A percentile compares a stretch with the other conserved stretches of the same genome.
Evolutionary conservation across 1,140 invertebrate species (phyloP).

Genomic region (Drosophila nebulosa): DNA sequence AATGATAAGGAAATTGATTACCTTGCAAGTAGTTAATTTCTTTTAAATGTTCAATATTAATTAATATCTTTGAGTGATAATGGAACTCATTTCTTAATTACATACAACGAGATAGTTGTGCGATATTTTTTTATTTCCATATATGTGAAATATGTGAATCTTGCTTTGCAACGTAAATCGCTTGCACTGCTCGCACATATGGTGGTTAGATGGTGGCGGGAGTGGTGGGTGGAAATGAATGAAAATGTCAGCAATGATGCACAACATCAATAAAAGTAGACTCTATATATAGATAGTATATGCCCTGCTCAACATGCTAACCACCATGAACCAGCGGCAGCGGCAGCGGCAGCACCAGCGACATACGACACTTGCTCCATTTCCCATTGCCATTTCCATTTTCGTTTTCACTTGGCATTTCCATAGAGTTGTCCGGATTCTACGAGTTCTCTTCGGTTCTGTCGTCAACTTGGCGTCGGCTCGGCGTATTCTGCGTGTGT

Average conservation of each 20-base stretch:
- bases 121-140: too few relatives aligned
- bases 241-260: conserved; percentile 17
- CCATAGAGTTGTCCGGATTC: conserved; percentile 22
- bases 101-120: neutral
- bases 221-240: conserved; percentile 4
- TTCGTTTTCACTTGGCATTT: conserved; percentile 37
- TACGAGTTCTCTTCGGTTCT: neutral
- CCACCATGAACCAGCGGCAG: neutral
- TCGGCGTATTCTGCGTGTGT: conserved; percentile 18
- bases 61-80: too few relatives aligned
- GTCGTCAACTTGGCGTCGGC: conserved; percentile 12
- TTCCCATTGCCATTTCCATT: conserved; percentile 53
- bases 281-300: conserved; percentile 7
- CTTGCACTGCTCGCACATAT: neutral
- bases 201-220: neutral
- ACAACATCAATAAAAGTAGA: conserved; percentile 33
- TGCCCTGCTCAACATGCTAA: conserved; percentile 1
- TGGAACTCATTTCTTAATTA: neutral
- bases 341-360: neutral
- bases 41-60: too few relatives aligned
- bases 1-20: too few relatives aligned
- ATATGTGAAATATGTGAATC: too few relatives aligned
- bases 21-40: too few relatives aligned
- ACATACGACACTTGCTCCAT: conserved; percentile 42
- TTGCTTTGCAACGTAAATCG: too few relatives aligned